A percentile compares a stretch with the other conserved stretches of the same genome.
Evolutionary conservation across 2,888 invertebrate genomes (phyloP).

Genomic region (Hypselothyrea guttata): DNA sequence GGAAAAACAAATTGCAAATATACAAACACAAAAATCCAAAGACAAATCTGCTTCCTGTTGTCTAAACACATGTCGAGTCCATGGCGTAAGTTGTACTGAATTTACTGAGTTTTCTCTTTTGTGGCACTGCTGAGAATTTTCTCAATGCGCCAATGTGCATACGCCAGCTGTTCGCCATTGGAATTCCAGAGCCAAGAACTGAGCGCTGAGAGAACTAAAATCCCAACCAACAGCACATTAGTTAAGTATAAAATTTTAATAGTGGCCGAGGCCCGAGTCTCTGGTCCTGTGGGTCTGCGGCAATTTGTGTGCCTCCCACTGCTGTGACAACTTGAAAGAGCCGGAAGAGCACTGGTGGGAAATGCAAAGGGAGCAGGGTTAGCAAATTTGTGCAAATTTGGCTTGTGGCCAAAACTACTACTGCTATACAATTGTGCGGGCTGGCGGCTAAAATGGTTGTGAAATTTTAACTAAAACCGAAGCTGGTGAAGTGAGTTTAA

Average conservation of each 20-base stretch:
- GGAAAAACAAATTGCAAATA: slow-evolving; percentile 6
- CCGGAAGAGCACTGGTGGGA: slow-evolving; percentile 4
- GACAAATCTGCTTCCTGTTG: slow-evolving; percentile 47
- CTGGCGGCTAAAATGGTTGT: slow-evolving; percentile 38
- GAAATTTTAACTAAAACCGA: slow-evolving; percentile 53
- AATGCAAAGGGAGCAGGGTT: slow-evolving; percentile 13
- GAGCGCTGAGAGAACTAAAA: slow-evolving; percentile 24
- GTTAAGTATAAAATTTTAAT: slow-evolving; percentile 66
- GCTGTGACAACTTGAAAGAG: slow-evolving; percentile 47
- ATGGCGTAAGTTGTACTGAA: slow-evolving; percentile 4
- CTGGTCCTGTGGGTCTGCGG: slow-evolving; percentile 23
- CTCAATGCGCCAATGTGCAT: slow-evolving; percentile 11
- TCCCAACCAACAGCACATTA: slow-evolving; percentile 57
- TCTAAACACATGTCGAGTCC: slow-evolving; percentile 41
- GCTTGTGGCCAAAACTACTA: slow-evolving; percentile 68
- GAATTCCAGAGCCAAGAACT: slow-evolving; percentile 32
- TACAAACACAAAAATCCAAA: slow-evolving; percentile 28
- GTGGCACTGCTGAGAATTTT: slow-evolving; percentile 34
- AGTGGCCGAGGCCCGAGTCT: slow-evolving; percentile 38
- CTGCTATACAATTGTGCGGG: slow-evolving; percentile 58
- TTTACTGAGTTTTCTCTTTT: slow-evolving; percentile 42
- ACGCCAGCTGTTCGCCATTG: slow-evolving; percentile 53
- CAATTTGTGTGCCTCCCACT: slow-evolving; percentile 41
- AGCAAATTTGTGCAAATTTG: slow-evolving; percentile 66
- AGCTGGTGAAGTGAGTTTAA: slow-evolving; percentile 26